Base-by-base conservation (phyloP, 2,888 invertebrate genomes). In the Ethmia dodecea region DNA sequence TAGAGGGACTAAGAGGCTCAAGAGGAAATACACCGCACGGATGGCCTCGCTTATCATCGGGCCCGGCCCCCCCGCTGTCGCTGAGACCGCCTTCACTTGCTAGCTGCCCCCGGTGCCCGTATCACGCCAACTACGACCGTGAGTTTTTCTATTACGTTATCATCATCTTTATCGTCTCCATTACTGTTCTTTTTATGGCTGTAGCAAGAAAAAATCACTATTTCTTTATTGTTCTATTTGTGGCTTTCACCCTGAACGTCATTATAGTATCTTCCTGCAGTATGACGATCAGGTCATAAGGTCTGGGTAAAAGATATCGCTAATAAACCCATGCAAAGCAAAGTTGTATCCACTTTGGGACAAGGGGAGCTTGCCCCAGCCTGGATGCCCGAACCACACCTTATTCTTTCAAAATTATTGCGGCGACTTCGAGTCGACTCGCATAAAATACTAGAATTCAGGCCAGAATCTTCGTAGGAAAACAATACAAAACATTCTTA, bases 61-160 rank as follows among this genome's bases (percentile, higher is more conserved):
- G 60, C 61, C 67, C 42, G 33, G 64, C 38, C 38, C 53, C 14
- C 58, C 59, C 30, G 15, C 49, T 43, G 46, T 73, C 48, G 83
- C 80, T 35, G 86, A 86, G 67, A 84, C 86, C 53, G 71, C 71
- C 53, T 84, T 86, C 48, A 80, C 77, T 69, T 84, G 84, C 71
- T 84, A 84, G 80, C 68, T 84, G 83, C 55, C 78, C 79, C 12
- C 60, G 69, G 35, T 83, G 83, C 46, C 70, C 76, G 1, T 69
- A 75, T 33, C 48, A 64, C 28, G 65, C 65, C 1, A 64, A 61
- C 37, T 80, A 79, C 43, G 79, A 80, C 40, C 79, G 81, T 81
- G 43, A 67, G 49, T 35, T 13, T 14, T 5, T 6, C 2, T 25
- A 11, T 10, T 25, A 25, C 11, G 11, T 8, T 20, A 20, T 20